Evolutionary conservation across 2,797 vertebrate genomes (phyloP).

Genomic region (Cyprinella venusta): DNA sequence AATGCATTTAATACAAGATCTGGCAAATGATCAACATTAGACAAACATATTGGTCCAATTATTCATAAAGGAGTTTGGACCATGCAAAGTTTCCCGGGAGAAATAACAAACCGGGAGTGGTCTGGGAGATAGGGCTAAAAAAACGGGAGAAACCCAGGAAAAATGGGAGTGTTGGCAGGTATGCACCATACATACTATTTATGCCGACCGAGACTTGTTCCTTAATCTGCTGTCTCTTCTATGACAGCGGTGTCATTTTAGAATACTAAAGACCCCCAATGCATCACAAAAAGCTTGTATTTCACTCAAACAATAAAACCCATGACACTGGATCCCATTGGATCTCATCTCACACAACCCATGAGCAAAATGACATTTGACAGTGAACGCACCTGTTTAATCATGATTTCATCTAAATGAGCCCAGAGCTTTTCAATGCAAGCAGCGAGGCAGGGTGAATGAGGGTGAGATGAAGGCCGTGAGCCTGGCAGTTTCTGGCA

Average conservation of each 20-base stretch:
- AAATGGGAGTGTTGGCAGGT: too few relatives aligned
- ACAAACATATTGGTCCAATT: too few relatives aligned
- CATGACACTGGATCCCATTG: conserved; percentile 17
- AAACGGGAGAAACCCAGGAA: too few relatives aligned
- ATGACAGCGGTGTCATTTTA: background rate
- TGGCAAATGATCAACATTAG: too few relatives aligned
- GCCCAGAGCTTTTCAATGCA: conserved; percentile 22
- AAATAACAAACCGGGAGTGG: too few relatives aligned
- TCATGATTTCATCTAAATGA: conserved; percentile 22
- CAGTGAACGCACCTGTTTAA: conserved; percentile 35
- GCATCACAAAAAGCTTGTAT: conserved; percentile 16
- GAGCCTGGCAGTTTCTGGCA: conserved; percentile 16
- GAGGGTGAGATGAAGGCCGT: conserved; percentile 29
- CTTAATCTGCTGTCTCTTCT: background rate
- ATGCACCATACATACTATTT: background rate
- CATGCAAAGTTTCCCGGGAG: too few relatives aligned
- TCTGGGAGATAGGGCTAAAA: too few relatives aligned
- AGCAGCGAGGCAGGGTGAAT: conserved; percentile 1
- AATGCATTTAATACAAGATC: too few relatives aligned
- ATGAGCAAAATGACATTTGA: conserved; percentile 27
- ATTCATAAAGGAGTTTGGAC: too few relatives aligned
- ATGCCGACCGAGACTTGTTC: too few relatives aligned
- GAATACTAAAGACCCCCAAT: background rate
- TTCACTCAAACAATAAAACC: conserved; percentile 22
- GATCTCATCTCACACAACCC: conserved; percentile 15